Evolutionary conservation across 2,797 vertebrate species (phyloP), one percentile per base, ranked within the genome.

Genomic region (Sorex maritimensis): DNA sequence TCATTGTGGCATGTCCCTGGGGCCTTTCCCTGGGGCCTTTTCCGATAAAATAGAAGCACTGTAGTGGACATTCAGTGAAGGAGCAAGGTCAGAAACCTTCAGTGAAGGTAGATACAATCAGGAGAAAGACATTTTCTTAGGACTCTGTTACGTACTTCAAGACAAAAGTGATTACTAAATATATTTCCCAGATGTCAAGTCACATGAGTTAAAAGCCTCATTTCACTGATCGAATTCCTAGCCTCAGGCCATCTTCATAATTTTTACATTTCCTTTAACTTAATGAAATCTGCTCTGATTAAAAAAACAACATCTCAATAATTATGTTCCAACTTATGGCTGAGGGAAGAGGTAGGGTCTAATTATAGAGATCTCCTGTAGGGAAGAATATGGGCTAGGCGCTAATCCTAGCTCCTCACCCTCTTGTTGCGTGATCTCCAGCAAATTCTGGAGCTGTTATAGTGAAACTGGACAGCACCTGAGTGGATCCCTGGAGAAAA

Each of bases 201-300:
- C 67, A 93, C 26, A 6, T 17, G 82, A 44, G 90, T 94, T 79
- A 88, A 92, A 81, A 93, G 91, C 78, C 34, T 23, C 71, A 84
- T 72, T 96, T 95, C 87, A 81, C 65, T 79, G 93, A 86, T 89
- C 84, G 46, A 58, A 86, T 91, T 81, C 55, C 41, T 95, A 30
- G 65, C 90, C 81, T 95, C 44, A 81, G 88, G 88, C n/a, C 14
- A 78, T 77, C 67, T 92, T 96, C 75, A 81, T 67, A 90, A 95
- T 95, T 96, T 95, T 94, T 94, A 94, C 79, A 90, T 96, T 96
- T 96, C 95, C 92, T 88, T 95, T 92, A 94, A 96, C 73, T 92
- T 94, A 95, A 96, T 95, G 94, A 97, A 95, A 96, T 89, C 88
- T 93, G 7, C 41, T 88, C 68, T 86, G 93, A 93, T 90, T 77